A percentile compares a stretch with the other conserved stretches of the same genome.
Evolutionary conservation across 2,113 vertebrate species (phyloP).

Genomic region (Chaetura pelagica): DNA sequence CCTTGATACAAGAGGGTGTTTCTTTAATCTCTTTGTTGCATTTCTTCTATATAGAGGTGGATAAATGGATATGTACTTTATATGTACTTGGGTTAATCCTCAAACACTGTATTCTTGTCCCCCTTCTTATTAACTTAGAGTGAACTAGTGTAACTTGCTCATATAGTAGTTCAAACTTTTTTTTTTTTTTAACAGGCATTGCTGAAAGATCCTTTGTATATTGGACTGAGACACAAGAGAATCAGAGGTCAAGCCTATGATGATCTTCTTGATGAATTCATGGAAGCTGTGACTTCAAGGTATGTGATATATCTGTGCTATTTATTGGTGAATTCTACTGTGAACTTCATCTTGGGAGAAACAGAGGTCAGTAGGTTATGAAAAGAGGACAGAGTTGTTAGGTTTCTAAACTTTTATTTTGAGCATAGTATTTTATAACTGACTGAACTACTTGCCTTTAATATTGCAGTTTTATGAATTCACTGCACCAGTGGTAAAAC

Average conservation of each 20-base stretch:
- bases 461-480: not conserved
- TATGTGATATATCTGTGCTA: conserved; percentile 64
- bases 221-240: conserved; percentile 92
- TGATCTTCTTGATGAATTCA: conserved; percentile 95
- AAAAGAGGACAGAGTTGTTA: not conserved
- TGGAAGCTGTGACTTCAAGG: conserved; percentile 93
- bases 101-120: conserved; percentile 8
- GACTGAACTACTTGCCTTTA: not conserved
- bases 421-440: not conserved
- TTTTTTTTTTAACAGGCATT: conserved; percentile 77
- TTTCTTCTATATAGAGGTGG: conserved; percentile 16
- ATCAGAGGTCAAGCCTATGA: conserved; percentile 91
- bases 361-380: not conserved
- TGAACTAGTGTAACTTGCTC: not conserved
- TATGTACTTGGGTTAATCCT: conserved; percentile 33
- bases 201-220: conserved; percentile 93
- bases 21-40: conserved; percentile 16
- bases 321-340: not conserved
- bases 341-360: not conserved
- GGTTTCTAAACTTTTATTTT: not conserved
- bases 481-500: not conserved
- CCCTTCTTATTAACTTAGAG: not conserved
- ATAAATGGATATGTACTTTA: not conserved
- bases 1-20: not conserved
- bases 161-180: not conserved